A percentile compares a stretch with the other conserved stretches of the same genome.
Evolutionary conservation across 2,113 vertebrate species (phyloP).

Genomic region (Lutjanus erythropterus): DNA sequence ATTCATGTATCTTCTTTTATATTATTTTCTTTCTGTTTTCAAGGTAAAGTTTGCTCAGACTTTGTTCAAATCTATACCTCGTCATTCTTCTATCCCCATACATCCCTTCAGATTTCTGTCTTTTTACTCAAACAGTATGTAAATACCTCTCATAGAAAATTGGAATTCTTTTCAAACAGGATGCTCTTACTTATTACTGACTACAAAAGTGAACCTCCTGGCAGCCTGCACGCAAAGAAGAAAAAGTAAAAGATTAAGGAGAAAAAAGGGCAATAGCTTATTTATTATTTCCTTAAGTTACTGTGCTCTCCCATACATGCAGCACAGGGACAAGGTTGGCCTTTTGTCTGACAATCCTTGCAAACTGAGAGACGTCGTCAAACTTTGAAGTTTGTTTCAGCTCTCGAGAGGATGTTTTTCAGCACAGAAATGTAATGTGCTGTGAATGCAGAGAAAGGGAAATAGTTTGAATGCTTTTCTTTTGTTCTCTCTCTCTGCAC

Average conservation of each 20-base stretch:
- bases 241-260: background rate
- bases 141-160: background rate
- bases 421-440: background rate
- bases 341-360: slow-evolving; percentile 19
- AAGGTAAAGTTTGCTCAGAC: background rate
- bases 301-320: background rate
- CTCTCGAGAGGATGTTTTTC: background rate
- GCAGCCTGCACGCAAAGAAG: background rate
- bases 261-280: background rate
- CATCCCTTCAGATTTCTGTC: background rate
- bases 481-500: slow-evolving; percentile 66
- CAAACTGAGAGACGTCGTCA: background rate
- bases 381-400: slow-evolving; percentile 10
- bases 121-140: background rate
- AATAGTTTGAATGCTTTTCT: slow-evolving; percentile 40
- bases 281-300: background rate
- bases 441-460: background rate
- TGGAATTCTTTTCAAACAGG: background rate
- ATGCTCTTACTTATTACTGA: background rate
- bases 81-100: background rate
- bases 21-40: background rate
- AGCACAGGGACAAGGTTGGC: slow-evolving; percentile 11
- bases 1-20: background rate
- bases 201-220: background rate
- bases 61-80: background rate